These are phyloP conservation scores for Bursaphelenchus okinawaensis DNA, from an alignment of 2,888 invertebrate genomes.

Conservation along the genomic window DNA sequence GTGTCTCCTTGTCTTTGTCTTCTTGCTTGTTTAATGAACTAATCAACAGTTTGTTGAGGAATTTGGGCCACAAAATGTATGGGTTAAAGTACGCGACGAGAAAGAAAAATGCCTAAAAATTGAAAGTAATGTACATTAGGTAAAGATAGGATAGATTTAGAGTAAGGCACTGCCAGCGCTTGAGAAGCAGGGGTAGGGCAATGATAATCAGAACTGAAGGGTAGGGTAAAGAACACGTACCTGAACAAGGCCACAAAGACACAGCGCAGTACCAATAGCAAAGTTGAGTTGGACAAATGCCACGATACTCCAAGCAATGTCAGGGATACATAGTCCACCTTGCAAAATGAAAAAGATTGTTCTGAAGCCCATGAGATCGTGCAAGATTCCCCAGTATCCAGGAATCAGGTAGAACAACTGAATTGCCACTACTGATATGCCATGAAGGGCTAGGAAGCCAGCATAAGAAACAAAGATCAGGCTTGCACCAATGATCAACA, in stretches of 20 bases:
- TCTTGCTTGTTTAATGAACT: too few relatives aligned
- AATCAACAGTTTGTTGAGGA: too few relatives aligned
- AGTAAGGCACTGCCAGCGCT: too few relatives aligned
- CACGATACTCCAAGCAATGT: not conserved
- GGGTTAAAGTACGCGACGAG: too few relatives aligned
- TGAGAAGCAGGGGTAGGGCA: too few relatives aligned
- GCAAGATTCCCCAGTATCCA: not conserved
- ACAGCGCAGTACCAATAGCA: not conserved
- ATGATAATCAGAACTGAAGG: too few relatives aligned
- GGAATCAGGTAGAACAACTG: not conserved
- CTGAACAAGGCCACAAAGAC: not conserved
- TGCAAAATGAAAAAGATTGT: not conserved
- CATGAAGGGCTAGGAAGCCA: not conserved
- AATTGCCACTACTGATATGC: not conserved
- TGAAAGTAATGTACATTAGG: too few relatives aligned
- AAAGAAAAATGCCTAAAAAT: too few relatives aligned
- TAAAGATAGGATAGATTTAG: too few relatives aligned
- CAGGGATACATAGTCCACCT: not conserved
- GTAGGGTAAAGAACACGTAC: too few relatives aligned
- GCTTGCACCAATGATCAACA: not conserved
- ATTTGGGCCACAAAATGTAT: too few relatives aligned
- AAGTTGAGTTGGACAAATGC: not conserved
- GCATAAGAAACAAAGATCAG: not conserved
- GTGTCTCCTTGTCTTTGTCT: too few relatives aligned
- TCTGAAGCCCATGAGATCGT: not conserved